Evolutionary conservation across 37 sponge, comb jelly and placozoan genomes (phyloP), one percentile per base, ranked within the genome.

Genomic region (Amphimedon queenslandica): DNA sequence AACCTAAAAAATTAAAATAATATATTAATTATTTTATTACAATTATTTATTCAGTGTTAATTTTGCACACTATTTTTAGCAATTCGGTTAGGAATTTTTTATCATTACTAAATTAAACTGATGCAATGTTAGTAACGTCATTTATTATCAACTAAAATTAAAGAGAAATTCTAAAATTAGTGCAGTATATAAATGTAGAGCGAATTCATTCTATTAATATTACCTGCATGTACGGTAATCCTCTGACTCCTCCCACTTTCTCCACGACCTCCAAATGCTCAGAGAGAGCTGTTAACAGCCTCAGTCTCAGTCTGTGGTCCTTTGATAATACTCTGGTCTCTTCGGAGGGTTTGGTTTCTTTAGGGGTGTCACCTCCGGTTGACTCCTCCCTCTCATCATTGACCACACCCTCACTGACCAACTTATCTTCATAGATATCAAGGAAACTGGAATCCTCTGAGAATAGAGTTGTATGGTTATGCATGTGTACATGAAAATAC

Each of bases 221-320:
- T n/a, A 91, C 93, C 72, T 93, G 85, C 53, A 93, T 64, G 53
- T 69, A 78, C 28, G 85, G 78, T 16, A 93, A 82, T 43, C 73
- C 41, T 13, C 83, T 66, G 40, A 85, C 60, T 8, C 93, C 93
- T 3, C 90, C 93, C 20, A 56, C 79, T 3, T 65, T 74, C 40
- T 77, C 79, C 37, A 81, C 43, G 18, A 38, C 32, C 11, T 70
- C 40, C 20, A 93, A 37, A 10, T 75, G 69, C 0, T 84, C 47
- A 13, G 84, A 34, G 47, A 93, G 63, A 18, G 32, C 36, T 33
- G n/a, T 42, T 57, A 93, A 57, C 39, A 93, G 55, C 16, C 63
- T 30, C 51, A 79, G 55, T 35, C 85, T 28, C 28, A 83, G 70
- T 2, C 24, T 42, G 33, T 76, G 74, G 27, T 55, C 40, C 13